Evolutionary conservation across 1,140 invertebrate species (phyloP).

Genomic region (Eufriesea mexicana): DNA sequence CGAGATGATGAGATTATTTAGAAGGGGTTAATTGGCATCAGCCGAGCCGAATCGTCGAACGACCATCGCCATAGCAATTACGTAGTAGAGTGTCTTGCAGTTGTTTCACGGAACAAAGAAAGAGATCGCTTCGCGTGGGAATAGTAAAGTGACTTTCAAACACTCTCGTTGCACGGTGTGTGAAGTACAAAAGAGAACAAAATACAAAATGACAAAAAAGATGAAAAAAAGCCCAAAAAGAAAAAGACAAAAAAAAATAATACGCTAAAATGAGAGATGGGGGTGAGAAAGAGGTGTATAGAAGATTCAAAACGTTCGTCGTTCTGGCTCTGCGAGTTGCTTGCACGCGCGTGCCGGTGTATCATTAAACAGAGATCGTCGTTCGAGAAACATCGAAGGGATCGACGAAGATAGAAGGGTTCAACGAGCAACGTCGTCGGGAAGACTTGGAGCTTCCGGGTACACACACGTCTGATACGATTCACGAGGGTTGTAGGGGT

Average conservation of each 20-base stretch:
- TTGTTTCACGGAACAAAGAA: not conserved
- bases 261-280: not conserved
- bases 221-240: too few species aligned
- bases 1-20: slow-evolving; percentile 32
- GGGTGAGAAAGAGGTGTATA: not conserved
- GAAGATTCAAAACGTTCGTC: slow-evolving; percentile 30
- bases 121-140: slow-evolving; percentile 23
- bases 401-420: slow-evolving; percentile 31
- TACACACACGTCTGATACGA: slow-evolving; percentile 35
- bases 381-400: slow-evolving; percentile 60
- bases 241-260: not conserved
- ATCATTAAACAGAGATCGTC: slow-evolving; percentile 35
- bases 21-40: slow-evolving; percentile 31
- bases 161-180: slow-evolving; percentile 23
- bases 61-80: slow-evolving; percentile 20
- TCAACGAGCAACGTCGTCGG: slow-evolving; percentile 76
- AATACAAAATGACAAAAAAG: not conserved
- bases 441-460: slow-evolving; percentile 41
- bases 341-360: slow-evolving; percentile 62
- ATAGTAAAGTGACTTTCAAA: not conserved
- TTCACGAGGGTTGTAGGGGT: slow-evolving; percentile 37
- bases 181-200: slow-evolving; percentile 49
- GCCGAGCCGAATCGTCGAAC: slow-evolving; percentile 47
- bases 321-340: slow-evolving; percentile 63
- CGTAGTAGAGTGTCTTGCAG: slow-evolving; percentile 19